A percentile compares a stretch with the other conserved stretches of the same genome.
Conservation (phyloP, 2,888 invertebrate genomes). For the Halocaridina rubra region DNA sequence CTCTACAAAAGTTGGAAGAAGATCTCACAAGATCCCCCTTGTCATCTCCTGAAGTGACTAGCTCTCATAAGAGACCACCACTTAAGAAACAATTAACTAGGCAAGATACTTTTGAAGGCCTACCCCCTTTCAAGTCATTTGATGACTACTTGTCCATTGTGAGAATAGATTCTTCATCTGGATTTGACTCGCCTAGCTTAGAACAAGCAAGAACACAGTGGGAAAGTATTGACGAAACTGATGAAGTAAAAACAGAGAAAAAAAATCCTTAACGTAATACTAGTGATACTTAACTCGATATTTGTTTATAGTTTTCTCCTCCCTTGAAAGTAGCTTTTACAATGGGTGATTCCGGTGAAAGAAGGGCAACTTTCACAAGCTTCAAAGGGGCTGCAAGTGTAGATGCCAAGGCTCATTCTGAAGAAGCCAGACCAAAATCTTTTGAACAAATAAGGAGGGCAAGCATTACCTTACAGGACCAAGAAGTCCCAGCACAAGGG, state of each 20-base stretch:
- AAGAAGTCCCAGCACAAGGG: neutral
- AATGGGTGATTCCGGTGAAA: neutral
- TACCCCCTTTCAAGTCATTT: slow-evolving; percentile 53
- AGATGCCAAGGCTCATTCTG: neutral
- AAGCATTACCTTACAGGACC: neutral
- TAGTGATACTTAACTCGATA: too few species aligned
- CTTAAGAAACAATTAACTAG: slow-evolving; percentile 30
- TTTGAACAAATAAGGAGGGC: neutral
- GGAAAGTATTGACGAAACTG: slow-evolving; percentile 38
- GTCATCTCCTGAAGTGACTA: neutral
- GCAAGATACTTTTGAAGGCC: slow-evolving; percentile 61
- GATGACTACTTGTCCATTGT: slow-evolving; percentile 59
- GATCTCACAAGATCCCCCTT: neutral
- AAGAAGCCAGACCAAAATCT: neutral
- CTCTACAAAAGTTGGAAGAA: slow-evolving; percentile 11
- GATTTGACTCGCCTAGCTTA: slow-evolving; percentile 28
- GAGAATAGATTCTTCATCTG: slow-evolving; percentile 51
- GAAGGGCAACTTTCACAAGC: neutral
- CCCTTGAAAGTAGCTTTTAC: too few species aligned
- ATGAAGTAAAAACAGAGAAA: slow-evolving; percentile 3
- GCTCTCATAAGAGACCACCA: neutral
- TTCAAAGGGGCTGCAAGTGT: neutral
- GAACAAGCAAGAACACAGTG: slow-evolving; percentile 24
- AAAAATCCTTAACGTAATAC: too few species aligned
- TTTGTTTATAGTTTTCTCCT: too few species aligned